Evolutionary conservation across 2,888 invertebrate species (phyloP).

Genomic region (Sylvicola cinctus): DNA sequence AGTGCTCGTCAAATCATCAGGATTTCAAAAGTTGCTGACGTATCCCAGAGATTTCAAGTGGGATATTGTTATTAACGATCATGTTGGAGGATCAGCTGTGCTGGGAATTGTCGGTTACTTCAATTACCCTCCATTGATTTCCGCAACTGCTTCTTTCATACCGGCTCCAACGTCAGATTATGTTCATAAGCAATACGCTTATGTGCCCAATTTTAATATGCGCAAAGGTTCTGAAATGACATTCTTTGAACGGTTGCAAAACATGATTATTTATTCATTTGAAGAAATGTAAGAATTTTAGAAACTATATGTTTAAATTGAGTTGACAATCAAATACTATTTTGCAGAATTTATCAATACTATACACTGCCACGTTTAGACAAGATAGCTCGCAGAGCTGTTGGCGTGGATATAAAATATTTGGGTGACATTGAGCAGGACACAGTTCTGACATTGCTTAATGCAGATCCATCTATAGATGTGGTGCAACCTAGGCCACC

Average conservation of each 20-base stretch:
- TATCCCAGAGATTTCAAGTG: constrained; percentile 15
- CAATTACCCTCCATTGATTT: constrained; percentile 15
- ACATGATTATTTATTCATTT: too few relatives aligned
- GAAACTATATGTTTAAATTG: too few relatives aligned
- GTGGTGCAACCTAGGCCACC: constrained; percentile 4
- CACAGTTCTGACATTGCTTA: constrained; percentile 1
- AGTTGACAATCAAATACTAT: too few relatives aligned
- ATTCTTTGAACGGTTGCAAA: too few relatives aligned
- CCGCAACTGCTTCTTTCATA: constrained; percentile 12
- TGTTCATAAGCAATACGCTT: constrained; percentile 11
- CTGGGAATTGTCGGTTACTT: constrained; percentile 16
- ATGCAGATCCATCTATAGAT: constrained; percentile 5
- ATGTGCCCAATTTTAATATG: too few relatives aligned
- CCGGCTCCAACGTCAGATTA: constrained; percentile 6
- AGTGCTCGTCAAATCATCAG: constrained; percentile 9
- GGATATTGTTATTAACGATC: constrained; percentile 18
- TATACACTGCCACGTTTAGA: too few relatives aligned
- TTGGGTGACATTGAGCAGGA: neutral
- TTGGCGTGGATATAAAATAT: too few relatives aligned
- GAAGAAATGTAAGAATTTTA: too few relatives aligned
- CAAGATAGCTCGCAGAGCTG: too few relatives aligned
- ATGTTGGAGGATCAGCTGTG: constrained; percentile 14
- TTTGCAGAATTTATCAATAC: too few relatives aligned
- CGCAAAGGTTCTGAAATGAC: too few relatives aligned
- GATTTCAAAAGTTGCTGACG: constrained; percentile 10